A percentile compares a stretch with the other conserved stretches of the same genome.
Evolutionary conservation across 1,140 invertebrate genomes (phyloP).

Genomic region (Hylyphantes graminicola): DNA sequence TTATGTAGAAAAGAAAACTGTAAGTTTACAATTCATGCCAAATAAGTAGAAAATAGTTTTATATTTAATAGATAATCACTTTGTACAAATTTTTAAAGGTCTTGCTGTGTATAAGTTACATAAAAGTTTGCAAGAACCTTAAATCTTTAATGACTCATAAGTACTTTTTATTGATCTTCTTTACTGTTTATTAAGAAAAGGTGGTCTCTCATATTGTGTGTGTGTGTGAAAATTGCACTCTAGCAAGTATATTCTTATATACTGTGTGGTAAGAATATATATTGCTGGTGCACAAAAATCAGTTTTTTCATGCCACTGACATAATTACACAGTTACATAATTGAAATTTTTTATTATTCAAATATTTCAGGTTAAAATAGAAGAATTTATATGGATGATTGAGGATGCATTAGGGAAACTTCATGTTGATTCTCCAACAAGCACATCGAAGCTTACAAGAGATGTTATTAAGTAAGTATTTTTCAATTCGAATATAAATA

Average conservation of each 20-base stretch:
- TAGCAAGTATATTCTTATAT: background rate
- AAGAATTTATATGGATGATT: conserved; percentile 43
- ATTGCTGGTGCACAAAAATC: no score
- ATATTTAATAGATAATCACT: background rate
- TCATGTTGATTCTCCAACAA: conserved; percentile 37
- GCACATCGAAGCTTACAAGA: conserved; percentile 42
- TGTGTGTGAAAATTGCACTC: background rate
- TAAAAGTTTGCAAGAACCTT: background rate
- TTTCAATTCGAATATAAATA: background rate
- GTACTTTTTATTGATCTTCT: no score
- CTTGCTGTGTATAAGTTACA: background rate
- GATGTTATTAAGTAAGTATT: conserved; percentile 39
- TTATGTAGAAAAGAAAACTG: conserved; percentile 37
- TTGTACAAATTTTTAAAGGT: background rate
- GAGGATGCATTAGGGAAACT: conserved; percentile 55
- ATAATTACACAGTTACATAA: background rate
- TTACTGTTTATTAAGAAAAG: no score
- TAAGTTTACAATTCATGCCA: background rate
- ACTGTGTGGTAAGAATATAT: background rate
- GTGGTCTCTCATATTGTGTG: no score
- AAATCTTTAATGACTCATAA: no score
- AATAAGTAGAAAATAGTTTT: background rate
- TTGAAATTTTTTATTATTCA: background rate
- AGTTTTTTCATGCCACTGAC: no score
- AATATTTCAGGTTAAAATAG: conserved; percentile 11